Percentiles rank a stretch among this genome's conserved stretches.
phyloP scores from a whole-genome alignment of 2,797 vertebrate genomes.

The Tapera naevia region DNA sequence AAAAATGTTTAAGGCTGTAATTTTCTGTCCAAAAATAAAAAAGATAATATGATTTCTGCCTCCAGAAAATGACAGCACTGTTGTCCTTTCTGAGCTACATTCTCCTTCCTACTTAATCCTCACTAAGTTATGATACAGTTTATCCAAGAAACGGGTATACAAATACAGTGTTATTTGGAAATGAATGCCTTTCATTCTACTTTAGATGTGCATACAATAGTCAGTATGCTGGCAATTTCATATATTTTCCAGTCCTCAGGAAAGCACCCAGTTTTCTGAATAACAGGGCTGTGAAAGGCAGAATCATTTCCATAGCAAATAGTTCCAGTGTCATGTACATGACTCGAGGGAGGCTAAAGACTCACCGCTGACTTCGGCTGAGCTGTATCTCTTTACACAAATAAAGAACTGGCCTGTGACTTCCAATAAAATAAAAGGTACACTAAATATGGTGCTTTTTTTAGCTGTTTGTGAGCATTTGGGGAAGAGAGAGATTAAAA shows the following conservation, averaged over 20 bases:
- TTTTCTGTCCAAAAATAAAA: constrained; percentile 13
- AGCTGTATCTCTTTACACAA: neutral
- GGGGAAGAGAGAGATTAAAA: neutral
- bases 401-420: neutral
- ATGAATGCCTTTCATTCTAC: neutral
- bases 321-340: neutral
- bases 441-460: neutral
- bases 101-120: neutral
- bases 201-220: neutral
- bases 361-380: neutral
- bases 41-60: neutral
- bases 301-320: constrained; percentile 24
- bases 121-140: neutral
- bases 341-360: neutral
- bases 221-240: neutral
- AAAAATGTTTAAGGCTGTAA: constrained; percentile 1
- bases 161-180: neutral
- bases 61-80: neutral
- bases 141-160: neutral
- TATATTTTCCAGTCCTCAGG: neutral
- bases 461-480: neutral
- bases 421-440: neutral
- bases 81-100: neutral
- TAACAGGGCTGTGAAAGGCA: neutral
- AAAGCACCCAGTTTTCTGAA: neutral